Percentiles rank a stretch among this genome's conserved stretches.
Conservation (phyloP, 1,140 invertebrate genomes). For the Cydia fagiglandana region DNA sequence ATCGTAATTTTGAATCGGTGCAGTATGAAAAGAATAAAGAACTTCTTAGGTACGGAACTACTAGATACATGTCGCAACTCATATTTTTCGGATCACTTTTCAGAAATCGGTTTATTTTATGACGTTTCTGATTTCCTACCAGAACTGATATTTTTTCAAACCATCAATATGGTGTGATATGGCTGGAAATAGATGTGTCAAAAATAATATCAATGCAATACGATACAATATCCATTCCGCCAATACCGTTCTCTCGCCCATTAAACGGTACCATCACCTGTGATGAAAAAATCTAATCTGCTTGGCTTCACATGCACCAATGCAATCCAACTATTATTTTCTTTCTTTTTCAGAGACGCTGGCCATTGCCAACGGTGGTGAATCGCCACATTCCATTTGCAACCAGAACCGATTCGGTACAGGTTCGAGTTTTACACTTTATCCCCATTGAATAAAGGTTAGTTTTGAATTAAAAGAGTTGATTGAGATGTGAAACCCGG, state of each 20-base stretch:
- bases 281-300: slow-evolving; percentile 26
- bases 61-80: too few relatives aligned
- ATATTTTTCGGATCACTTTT: not conserved
- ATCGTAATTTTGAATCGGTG: too few relatives aligned
- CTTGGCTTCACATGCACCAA: slow-evolving; percentile 27
- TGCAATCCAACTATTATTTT: slow-evolving; percentile 21
- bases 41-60: not conserved
- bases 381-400: slow-evolving; percentile 62
- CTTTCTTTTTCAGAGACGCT: slow-evolving; percentile 41
- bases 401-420: slow-evolving; percentile 45
- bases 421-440: not conserved
- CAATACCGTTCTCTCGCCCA: slow-evolving; percentile 1
- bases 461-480: not conserved
- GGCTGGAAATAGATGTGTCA: not conserved
- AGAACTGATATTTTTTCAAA: not conserved
- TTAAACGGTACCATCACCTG: slow-evolving; percentile 4
- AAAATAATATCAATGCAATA: not conserved
- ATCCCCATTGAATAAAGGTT: slow-evolving; percentile 2
- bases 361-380: slow-evolving; percentile 51
- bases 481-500: slow-evolving; percentile 14
- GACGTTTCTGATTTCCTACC: not conserved
- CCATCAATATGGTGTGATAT: not conserved
- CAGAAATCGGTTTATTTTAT: not conserved
- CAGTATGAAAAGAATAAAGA: too few relatives aligned
- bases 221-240: slow-evolving; percentile 26